Percentiles rank a stretch among this genome's conserved stretches.
Evolutionary conservation across 2,888 invertebrate genomes (phyloP).

Genomic region (Melinaea marsaeus): DNA sequence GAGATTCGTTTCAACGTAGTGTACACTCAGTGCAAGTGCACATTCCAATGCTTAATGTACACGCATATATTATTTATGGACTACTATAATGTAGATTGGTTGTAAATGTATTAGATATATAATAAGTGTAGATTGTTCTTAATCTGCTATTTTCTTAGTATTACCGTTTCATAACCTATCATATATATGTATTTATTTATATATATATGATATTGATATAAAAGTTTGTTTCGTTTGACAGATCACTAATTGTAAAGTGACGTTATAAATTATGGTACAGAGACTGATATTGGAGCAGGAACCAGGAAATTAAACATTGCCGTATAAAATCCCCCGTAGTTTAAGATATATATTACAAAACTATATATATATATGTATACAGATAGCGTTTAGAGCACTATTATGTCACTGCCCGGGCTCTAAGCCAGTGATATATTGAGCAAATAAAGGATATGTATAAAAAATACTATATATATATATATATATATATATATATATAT

Average conservation of each 20-base stretch:
- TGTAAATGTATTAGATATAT: slow-evolving; percentile 1
- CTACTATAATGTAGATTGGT: neutral
- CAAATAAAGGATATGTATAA: slow-evolving; percentile 15
- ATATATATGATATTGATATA: too few relatives aligned
- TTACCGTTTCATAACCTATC: too few relatives aligned
- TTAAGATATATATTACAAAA: slow-evolving; percentile 13
- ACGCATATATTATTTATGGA: slow-evolving; percentile 6
- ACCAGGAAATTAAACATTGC: slow-evolving; percentile 4
- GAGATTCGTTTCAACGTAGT: slow-evolving; percentile 1
- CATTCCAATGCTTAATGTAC: slow-evolving; percentile 22
- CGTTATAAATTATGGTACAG: slow-evolving; percentile 6
- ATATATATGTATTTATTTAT: too few relatives aligned
- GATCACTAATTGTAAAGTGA: slow-evolving; percentile 4
- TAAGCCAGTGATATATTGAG: slow-evolving; percentile 48
- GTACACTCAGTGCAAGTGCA: slow-evolving; percentile 21
- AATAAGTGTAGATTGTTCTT: slow-evolving; percentile 4
- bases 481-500: too few relatives aligned
- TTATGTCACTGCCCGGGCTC: slow-evolving; percentile 48
- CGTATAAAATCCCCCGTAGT: slow-evolving; percentile 13
- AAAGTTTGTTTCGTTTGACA: neutral
- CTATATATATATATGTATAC: slow-evolving; percentile 10
- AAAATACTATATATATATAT: slow-evolving; percentile 2
- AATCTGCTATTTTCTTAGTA: slow-evolving; percentile 2
- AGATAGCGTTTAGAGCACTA: slow-evolving; percentile 14
- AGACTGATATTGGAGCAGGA: slow-evolving; percentile 19